phyloP scores from a whole-genome alignment of 1,140 invertebrate species.

The Lanistes nyassanus region DNA sequence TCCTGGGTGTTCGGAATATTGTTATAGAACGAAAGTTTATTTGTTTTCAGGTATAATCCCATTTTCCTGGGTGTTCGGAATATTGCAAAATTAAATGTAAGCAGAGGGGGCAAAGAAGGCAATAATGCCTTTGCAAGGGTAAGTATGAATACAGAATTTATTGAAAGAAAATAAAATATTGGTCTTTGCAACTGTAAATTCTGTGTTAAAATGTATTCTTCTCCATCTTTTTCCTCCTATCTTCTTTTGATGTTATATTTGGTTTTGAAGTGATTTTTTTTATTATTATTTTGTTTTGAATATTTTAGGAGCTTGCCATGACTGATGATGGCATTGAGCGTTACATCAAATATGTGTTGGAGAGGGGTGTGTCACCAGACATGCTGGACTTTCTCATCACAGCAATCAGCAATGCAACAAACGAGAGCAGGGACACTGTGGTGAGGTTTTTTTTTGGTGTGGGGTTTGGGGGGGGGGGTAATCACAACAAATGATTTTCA shows the following conservation, averaged over 20 bases:
- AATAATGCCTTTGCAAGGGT: slow-evolving; percentile 69
- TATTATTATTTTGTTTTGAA: slow-evolving; percentile 31
- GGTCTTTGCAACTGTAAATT: neutral
- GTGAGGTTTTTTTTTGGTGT: no score
- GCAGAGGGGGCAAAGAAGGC: slow-evolving; percentile 68
- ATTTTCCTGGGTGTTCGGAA: slow-evolving; percentile 61
- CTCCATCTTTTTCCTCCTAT: neutral
- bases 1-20: slow-evolving; percentile 62
- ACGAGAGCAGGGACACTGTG: slow-evolving; percentile 29
- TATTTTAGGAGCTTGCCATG: neutral
- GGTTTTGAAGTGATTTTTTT: slow-evolving; percentile 12
- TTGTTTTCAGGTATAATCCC: slow-evolving; percentile 59
- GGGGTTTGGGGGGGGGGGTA: no score
- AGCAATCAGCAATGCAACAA: slow-evolving; percentile 5
- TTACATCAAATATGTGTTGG: slow-evolving; percentile 39
- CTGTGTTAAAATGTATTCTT: neutral
- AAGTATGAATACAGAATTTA: no score
- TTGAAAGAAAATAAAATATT: no score
- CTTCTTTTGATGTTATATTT: no score
- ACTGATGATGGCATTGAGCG: neutral
- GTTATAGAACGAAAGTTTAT: slow-evolving; percentile 13
- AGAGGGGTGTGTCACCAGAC: slow-evolving; percentile 43
- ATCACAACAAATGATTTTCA: no score
- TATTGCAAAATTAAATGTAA: slow-evolving; percentile 60
- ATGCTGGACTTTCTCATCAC: slow-evolving; percentile 37